phyloP scores from a whole-genome alignment of 2,797 vertebrate species.

The Rhadinocentrus ornatus region DNA sequence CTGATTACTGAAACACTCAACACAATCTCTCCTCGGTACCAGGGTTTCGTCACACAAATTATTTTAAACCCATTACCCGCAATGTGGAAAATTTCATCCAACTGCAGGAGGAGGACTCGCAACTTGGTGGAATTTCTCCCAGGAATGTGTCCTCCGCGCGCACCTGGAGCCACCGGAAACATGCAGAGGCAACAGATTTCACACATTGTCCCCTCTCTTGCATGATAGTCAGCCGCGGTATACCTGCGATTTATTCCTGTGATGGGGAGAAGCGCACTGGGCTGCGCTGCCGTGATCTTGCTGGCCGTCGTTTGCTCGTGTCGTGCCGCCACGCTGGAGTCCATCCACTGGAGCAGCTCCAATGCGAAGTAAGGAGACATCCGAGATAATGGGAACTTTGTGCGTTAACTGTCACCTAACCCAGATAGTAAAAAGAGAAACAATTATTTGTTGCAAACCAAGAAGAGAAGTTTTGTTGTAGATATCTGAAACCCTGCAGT shows the following conservation, averaged over 20 bases:
- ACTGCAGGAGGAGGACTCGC: constrained; percentile 31
- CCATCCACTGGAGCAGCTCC: constrained; percentile 83
- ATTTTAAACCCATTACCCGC: constrained; percentile 66
- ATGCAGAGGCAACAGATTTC: constrained; percentile 42
- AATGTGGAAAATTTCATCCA: constrained; percentile 61
- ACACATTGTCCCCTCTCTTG: constrained; percentile 20
- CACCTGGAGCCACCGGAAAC: constrained; percentile 59
- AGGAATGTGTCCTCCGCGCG: constrained; percentile 49
- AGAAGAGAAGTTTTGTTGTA: not conserved
- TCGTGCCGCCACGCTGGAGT: constrained; percentile 77
- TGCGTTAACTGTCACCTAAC: not conserved
- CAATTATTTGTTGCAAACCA: not conserved
- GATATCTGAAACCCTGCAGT: not conserved
- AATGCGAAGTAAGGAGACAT: constrained; percentile 79
- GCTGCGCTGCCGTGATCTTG: constrained; percentile 61
- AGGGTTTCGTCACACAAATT: constrained; percentile 49
- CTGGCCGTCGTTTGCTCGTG: constrained; percentile 64
- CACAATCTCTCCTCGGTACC: constrained; percentile 54
- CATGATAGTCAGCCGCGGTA: constrained; percentile 57
- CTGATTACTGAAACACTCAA: constrained; percentile 62
- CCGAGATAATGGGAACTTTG: constrained; percentile 15
- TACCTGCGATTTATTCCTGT: constrained; percentile 42
- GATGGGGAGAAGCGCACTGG: constrained; percentile 73
- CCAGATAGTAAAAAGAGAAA: not conserved
- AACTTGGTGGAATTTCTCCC: constrained; percentile 28